Percentiles rank a stretch among this genome's conserved stretches.
phyloP scores from a whole-genome alignment of 2,797 vertebrate species.

The Myioborus melanocephalus region DNA sequence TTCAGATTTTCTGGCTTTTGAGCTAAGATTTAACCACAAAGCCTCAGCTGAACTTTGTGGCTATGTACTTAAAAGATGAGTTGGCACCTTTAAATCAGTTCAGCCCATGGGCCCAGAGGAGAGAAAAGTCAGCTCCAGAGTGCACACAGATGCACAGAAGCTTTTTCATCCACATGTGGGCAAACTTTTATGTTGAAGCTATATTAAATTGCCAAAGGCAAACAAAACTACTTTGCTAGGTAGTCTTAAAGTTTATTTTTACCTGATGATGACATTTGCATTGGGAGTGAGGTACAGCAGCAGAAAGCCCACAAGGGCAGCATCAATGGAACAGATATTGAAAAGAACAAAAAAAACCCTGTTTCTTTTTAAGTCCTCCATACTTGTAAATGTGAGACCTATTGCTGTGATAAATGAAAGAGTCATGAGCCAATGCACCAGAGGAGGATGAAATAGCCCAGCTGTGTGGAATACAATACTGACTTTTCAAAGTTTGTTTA shows the following conservation, averaged over 20 bases:
- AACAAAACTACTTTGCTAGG: slow-evolving; percentile 62
- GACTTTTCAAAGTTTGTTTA: background rate
- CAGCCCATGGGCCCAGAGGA: slow-evolving; percentile 9
- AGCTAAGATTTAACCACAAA: slow-evolving; percentile 26
- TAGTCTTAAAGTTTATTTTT: slow-evolving; percentile 60
- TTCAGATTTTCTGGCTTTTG: slow-evolving; percentile 17
- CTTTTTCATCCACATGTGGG: slow-evolving; percentile 39
- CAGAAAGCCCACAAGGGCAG: slow-evolving; percentile 47
- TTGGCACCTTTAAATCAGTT: slow-evolving; percentile 47
- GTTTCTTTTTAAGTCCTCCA: slow-evolving; percentile 9
- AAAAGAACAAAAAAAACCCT: background rate
- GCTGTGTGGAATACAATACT: background rate
- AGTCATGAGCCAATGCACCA: background rate
- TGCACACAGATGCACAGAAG: slow-evolving; percentile 4
- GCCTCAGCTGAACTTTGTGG: slow-evolving; percentile 29
- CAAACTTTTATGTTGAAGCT: slow-evolving; percentile 55
- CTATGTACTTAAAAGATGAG: slow-evolving; percentile 57
- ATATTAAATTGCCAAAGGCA: slow-evolving; percentile 68
- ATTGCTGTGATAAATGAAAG: slow-evolving; percentile 7
- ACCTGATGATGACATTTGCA: slow-evolving; percentile 68
- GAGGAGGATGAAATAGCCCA: background rate
- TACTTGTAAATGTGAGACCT: slow-evolving; percentile 39
- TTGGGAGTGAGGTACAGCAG: slow-evolving; percentile 47
- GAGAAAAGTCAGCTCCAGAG: slow-evolving; percentile 18
- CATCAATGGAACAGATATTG: slow-evolving; percentile 40